These are phyloP conservation scores for Psittacula cyanocephala DNA, from an alignment of 2,113 vertebrate genomes.

Conservation along the genomic window DNA sequence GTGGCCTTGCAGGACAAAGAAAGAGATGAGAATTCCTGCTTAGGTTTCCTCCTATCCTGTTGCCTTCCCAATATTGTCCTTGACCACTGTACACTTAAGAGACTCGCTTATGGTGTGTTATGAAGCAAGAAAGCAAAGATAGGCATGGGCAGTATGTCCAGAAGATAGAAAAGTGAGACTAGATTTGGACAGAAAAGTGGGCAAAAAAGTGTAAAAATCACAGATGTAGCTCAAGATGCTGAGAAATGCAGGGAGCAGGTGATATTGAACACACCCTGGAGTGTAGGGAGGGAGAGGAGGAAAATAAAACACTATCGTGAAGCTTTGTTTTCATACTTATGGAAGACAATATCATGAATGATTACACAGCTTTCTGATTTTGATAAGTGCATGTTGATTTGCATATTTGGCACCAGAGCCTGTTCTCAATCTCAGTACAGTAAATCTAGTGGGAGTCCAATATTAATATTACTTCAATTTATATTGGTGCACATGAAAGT, in stretches of 20 bases:
- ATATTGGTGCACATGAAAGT: neutral
- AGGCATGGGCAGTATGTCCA: neutral
- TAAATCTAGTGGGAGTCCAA: conserved; percentile 11
- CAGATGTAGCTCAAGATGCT: neutral
- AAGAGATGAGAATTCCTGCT: neutral
- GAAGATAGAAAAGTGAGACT: neutral
- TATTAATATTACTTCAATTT: neutral
- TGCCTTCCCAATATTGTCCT: neutral
- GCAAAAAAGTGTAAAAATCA: neutral
- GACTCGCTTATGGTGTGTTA: neutral
- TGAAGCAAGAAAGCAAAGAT: neutral
- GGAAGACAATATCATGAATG: neutral
- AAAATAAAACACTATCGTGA: rapidly evolving
- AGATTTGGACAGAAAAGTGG: neutral
- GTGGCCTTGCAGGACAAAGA: neutral
- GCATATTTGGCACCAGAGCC: conserved; percentile 1
- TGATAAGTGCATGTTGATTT: neutral
- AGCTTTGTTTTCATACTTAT: neutral
- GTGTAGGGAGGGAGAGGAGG: neutral
- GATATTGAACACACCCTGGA: neutral
- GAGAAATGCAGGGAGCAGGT: neutral
- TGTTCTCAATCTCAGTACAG: neutral
- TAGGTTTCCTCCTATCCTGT: neutral
- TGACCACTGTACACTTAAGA: neutral
- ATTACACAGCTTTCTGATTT: neutral